A percentile compares a stretch with the other conserved stretches of the same genome.
phyloP scores from a whole-genome alignment of 2,113 vertebrate genomes.

The Pyrgilauda ruficollis region DNA sequence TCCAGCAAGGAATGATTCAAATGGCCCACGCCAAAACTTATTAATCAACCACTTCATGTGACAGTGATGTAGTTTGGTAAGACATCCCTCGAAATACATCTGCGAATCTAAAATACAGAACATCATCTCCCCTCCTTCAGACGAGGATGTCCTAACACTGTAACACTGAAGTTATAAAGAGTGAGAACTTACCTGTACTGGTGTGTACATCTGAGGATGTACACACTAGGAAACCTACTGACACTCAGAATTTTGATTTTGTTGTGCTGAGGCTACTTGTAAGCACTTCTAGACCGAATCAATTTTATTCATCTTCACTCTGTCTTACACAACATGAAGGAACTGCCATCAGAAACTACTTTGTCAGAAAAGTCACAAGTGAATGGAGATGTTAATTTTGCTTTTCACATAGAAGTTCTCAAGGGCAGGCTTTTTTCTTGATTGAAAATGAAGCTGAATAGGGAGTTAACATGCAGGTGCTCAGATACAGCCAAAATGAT shows the following conservation, averaged over 20 bases:
- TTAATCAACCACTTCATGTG: not conserved
- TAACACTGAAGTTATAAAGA: not conserved
- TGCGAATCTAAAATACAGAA: not conserved
- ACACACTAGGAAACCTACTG: not conserved
- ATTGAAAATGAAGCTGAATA: not conserved
- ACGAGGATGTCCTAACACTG: not conserved
- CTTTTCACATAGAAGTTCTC: not conserved
- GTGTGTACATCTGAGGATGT: not conserved
- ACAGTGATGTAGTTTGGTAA: not conserved
- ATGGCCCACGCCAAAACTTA: not conserved
- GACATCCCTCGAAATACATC: not conserved
- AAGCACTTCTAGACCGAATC: not conserved
- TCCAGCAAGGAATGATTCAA: not conserved
- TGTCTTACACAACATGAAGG: not conserved
- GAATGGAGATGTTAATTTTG: not conserved
- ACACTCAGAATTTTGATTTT: not conserved
- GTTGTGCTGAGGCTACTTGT: not conserved
- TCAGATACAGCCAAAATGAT: constrained; percentile 4
- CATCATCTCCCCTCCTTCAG: not conserved
- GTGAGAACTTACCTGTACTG: not conserved
- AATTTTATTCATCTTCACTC: not conserved
- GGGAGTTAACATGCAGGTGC: not conserved
- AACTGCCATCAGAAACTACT: not conserved
- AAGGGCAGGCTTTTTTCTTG: not conserved
- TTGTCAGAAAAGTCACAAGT: not conserved